Evolutionary conservation across 2,113 vertebrate genomes (phyloP).

Genomic region (Plotosus lineatus): DNA sequence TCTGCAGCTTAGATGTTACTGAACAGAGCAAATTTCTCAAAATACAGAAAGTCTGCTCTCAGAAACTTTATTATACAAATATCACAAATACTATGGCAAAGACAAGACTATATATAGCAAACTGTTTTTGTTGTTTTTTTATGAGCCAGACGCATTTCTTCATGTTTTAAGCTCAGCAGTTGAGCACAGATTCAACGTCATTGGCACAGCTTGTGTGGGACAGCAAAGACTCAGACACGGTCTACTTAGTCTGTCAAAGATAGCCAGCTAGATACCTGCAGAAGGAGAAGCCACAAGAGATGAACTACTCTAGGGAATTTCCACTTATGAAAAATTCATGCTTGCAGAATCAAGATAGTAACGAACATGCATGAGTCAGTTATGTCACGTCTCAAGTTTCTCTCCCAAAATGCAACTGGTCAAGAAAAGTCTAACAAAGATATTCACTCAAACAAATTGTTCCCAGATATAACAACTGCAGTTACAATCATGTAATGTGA

Average conservation of each 20-base stretch:
- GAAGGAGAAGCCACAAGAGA: conserved; percentile 23
- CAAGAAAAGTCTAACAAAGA: neutral
- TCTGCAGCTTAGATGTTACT: neutral
- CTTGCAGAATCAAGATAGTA: conserved; percentile 11
- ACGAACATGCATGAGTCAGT: neutral
- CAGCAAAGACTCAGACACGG: conserved; percentile 23
- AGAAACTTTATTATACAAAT: neutral
- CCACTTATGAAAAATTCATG: conserved; percentile 18
- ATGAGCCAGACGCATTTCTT: neutral
- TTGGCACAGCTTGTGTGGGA: conserved; percentile 26
- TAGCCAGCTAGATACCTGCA: conserved; percentile 21
- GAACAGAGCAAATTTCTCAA: neutral
- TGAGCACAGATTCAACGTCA: conserved; percentile 28
- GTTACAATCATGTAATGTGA: no score
- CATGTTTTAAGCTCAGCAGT: neutral
- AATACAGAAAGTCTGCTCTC: neutral
- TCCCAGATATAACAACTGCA: neutral
- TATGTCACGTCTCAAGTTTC: neutral
- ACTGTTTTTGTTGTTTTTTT: neutral
- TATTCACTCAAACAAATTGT: neutral
- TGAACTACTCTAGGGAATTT: neutral
- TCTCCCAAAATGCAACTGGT: neutral
- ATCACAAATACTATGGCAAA: neutral
- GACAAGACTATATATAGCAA: neutral
- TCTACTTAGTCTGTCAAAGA: conserved; percentile 30